Evolutionary conservation across 2,797 vertebrate species (phyloP), one percentile per base, ranked within the genome.

Genomic region (Tolypeutes matacus): DNA sequence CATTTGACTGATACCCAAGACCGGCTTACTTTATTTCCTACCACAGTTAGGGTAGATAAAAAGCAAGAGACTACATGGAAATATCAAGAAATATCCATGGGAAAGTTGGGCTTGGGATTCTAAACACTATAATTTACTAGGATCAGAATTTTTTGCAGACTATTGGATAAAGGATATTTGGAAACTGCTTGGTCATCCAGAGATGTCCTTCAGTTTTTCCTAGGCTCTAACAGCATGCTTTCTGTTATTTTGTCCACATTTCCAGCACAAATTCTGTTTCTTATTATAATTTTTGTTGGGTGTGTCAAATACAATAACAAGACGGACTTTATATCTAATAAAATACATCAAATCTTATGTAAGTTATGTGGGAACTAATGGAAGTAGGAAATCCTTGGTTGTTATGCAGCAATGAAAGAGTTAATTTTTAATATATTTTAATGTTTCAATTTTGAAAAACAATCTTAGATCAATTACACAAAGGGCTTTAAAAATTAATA

Each of bases 381-480:
- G 46, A 86, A 73, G 1, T 13, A 29, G 0, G 62, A 86, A 84
- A 51, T 76, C 23, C 6, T 92, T 76, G 70, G 12, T 36, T 49
- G 31, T 29, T 67, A 39, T 12, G 51, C 1, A 92, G 29, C 53
- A 83, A 62, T 53, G 20, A 60, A 51, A 72, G 60, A 77, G 31
- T 77, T 73, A 21, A 58, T 67, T 83, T 89, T 70, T 60, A 21
- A 21, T 65, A 11, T n/a, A 60, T 81, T 78, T 64, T 42, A 80
- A 69, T 87, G 39, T 36, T 94, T 85, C 76, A 62, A 70, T 87
- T 89, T 89, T 62, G 8, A 65, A 95, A 94, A 86, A 73, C 4
- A 90, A 67, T 3, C 34, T 89, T 76, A 56, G 15, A 62, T 62
- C 93, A 95, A 80, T 72, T 92, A 84, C 0, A 84, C 49, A 87